These are phyloP conservation scores for Cephus cinctus DNA, from an alignment of 1,140 invertebrate genomes.

Conservation along the genomic window DNA sequence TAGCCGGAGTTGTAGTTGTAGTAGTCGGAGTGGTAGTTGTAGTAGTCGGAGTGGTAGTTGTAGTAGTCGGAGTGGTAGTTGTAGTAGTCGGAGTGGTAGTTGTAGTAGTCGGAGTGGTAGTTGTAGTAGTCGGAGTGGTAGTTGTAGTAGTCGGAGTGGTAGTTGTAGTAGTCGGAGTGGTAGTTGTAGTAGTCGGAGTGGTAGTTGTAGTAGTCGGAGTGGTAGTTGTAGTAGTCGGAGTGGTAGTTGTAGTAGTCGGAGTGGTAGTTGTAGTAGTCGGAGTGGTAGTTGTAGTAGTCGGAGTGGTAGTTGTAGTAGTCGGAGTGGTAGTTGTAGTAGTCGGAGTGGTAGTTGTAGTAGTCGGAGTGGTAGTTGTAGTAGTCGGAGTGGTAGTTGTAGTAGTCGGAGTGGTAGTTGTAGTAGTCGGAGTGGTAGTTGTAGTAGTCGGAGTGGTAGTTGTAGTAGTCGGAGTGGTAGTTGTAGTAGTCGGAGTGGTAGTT, in stretches of 20 bases:
- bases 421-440: not conserved
- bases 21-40: slow-evolving; percentile 8
- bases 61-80: not conserved
- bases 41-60: slow-evolving; percentile 1
- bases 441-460: not conserved
- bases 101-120: not conserved
- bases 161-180: slow-evolving; percentile 2
- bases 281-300: too few species aligned
- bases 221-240: not conserved
- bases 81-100: slow-evolving; percentile 1
- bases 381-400: not conserved
- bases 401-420: not conserved
- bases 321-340: too few species aligned
- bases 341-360: too few species aligned
- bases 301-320: too few species aligned
- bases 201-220: slow-evolving; percentile 2
- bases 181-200: not conserved
- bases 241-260: too few species aligned
- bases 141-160: not conserved
- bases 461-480: not conserved
- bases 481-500: slow-evolving; percentile 5
- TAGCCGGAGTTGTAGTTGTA: slow-evolving; percentile 3
- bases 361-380: too few species aligned
- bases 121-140: not conserved
- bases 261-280: too few species aligned